phyloP scores from a whole-genome alignment of 2,888 invertebrate genomes.

The Sinopyrophorus schimmeli region DNA sequence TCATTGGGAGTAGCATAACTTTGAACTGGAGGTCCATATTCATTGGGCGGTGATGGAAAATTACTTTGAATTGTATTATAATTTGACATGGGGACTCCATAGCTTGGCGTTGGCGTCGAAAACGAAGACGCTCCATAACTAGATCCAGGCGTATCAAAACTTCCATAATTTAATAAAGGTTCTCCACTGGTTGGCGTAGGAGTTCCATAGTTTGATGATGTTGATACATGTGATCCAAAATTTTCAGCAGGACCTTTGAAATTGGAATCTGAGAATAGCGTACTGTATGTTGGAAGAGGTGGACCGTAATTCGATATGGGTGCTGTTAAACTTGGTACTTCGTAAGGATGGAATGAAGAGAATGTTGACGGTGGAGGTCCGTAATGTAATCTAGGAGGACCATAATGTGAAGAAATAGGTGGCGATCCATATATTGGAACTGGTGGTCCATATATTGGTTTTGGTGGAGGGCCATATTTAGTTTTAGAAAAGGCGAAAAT shows the following conservation, averaged over 20 bases:
- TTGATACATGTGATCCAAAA: too few species aligned
- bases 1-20: too few species aligned
- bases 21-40: conserved; percentile 23
- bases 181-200: conserved; percentile 23
- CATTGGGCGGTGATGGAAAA: conserved; percentile 25
- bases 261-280: too few species aligned
- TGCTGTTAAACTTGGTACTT: conserved; percentile 16
- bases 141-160: conserved; percentile 23
- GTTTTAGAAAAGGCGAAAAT: conserved; percentile 38
- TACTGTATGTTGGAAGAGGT: conserved; percentile 35
- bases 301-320: conserved; percentile 35
- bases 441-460: conserved; percentile 34
- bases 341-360: too few species aligned
- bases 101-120: conserved; percentile 28
- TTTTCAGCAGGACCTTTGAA: too few species aligned
- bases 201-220: too few species aligned
- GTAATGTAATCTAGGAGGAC: too few species aligned
- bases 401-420: conserved; percentile 30
- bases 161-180: conserved; percentile 24
- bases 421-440: conserved; percentile 36
- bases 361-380: too few species aligned
- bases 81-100: conserved; percentile 19
- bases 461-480: conserved; percentile 38
- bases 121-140: too few species aligned
- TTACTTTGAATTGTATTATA: conserved; percentile 35